These are phyloP conservation scores for Andrena flavipes DNA, from an alignment of 2,888 invertebrate genomes.

Conservation along the genomic window DNA sequence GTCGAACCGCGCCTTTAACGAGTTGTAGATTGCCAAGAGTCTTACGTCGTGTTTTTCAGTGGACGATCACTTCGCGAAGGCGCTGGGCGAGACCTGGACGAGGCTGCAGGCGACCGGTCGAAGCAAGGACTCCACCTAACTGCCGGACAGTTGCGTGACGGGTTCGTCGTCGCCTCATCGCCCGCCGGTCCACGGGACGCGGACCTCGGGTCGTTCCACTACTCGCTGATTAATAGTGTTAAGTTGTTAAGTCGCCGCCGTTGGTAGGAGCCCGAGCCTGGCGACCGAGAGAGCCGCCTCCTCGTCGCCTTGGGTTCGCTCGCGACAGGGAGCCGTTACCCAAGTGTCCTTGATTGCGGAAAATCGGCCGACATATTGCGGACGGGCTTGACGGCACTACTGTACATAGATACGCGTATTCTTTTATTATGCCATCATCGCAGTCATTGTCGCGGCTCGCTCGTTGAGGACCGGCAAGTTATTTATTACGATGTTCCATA, in stretches of 20 bases:
- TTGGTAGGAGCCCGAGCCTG: constrained; percentile 10
- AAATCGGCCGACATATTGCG: constrained; percentile 12
- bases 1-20: not conserved
- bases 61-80: constrained; percentile 83
- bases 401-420: constrained; percentile 61
- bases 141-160: constrained; percentile 41
- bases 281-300: not conserved
- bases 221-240: constrained; percentile 63
- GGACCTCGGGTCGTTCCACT: constrained; percentile 56
- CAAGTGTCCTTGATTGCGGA: constrained; percentile 55
- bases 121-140: constrained; percentile 82
- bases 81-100: constrained; percentile 84
- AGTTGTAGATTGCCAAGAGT: not conserved
- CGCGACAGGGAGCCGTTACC: constrained; percentile 1
- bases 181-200: not conserved
- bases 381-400: constrained; percentile 3
- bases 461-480: constrained; percentile 53
- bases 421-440: constrained; percentile 64
- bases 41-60: constrained; percentile 70
- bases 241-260: constrained; percentile 42
- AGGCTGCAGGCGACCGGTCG: constrained; percentile 81
- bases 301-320: not conserved
- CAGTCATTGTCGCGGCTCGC: constrained; percentile 54
- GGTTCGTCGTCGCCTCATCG: constrained; percentile 23
- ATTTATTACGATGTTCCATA: constrained; percentile 74